Evolutionary conservation across 1,140 invertebrate species (phyloP).

Genomic region (Telenomus remus): DNA sequence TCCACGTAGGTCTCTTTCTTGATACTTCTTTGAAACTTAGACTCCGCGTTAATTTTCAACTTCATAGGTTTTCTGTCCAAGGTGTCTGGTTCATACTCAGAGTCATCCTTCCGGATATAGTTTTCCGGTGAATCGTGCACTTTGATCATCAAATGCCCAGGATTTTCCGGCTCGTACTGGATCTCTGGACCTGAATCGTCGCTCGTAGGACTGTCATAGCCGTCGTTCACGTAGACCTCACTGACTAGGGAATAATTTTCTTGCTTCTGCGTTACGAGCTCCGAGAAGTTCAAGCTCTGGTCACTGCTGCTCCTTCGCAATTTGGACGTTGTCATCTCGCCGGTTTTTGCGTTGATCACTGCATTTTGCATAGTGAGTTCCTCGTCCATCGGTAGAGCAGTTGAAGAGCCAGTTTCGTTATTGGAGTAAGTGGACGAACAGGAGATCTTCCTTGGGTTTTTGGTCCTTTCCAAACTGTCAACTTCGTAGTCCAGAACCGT

Average conservation of each 20-base stretch:
- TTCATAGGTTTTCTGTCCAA: slow-evolving; percentile 87
- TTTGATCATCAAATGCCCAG: slow-evolving; percentile 85
- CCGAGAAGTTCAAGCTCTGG: slow-evolving; percentile 71
- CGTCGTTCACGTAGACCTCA: slow-evolving; percentile 86
- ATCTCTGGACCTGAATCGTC: slow-evolving; percentile 79
- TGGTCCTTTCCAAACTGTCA: slow-evolving; percentile 84
- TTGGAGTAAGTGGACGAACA: slow-evolving; percentile 79
- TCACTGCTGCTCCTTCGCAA: slow-evolving; percentile 74
- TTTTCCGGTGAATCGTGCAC: slow-evolving; percentile 84
- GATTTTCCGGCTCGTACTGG: slow-evolving; percentile 78
- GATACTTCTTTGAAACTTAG: slow-evolving; percentile 66
- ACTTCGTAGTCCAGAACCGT: slow-evolving; percentile 80
- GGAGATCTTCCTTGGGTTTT: slow-evolving; percentile 72
- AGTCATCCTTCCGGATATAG: slow-evolving; percentile 82
- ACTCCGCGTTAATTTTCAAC: slow-evolving; percentile 73
- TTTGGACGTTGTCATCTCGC: slow-evolving; percentile 77
- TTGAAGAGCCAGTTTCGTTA: slow-evolving; percentile 81
- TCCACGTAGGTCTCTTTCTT: slow-evolving; percentile 75
- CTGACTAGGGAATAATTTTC: slow-evolving; percentile 82
- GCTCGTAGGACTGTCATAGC: slow-evolving; percentile 82
- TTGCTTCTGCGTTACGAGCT: slow-evolving; percentile 71
- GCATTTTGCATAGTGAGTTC: slow-evolving; percentile 86
- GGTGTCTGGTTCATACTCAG: slow-evolving; percentile 90
- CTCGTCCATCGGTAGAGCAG: slow-evolving; percentile 84
- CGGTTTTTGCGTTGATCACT: slow-evolving; percentile 77